phyloP scores from a whole-genome alignment of 2,113 vertebrate genomes.

The Passer montanus region DNA sequence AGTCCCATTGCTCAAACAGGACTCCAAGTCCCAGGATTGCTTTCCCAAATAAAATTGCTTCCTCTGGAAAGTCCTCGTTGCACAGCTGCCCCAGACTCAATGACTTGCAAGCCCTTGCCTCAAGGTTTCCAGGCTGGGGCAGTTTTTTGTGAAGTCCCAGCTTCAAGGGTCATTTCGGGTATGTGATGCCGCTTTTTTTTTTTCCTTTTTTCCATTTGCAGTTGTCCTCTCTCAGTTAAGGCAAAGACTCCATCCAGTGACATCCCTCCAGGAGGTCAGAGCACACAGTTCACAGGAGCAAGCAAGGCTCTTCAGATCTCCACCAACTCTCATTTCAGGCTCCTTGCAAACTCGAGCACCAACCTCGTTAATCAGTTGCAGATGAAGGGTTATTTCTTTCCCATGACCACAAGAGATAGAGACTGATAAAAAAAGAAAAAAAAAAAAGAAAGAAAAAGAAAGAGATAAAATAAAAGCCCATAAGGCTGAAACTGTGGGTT shows the following conservation, averaged over 20 bases:
- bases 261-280: not conserved
- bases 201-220: not conserved
- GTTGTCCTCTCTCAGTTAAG: not conserved
- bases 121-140: not conserved
- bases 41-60: not conserved
- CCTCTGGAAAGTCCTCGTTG: not conserved
- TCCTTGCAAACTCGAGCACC: conserved; percentile 18
- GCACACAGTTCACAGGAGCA: not conserved
- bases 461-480: not conserved
- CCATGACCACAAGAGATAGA: conserved; percentile 23
- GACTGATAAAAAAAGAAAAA: not conserved
- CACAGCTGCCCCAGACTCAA: not conserved
- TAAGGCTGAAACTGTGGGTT: not conserved
- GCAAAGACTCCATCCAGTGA: not conserved
- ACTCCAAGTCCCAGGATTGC: not conserved
- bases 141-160: not conserved
- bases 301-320: not conserved
- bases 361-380: conserved; percentile 29
- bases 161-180: not conserved
- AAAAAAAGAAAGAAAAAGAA: not conserved
- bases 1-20: not conserved
- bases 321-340: not conserved
- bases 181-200: rapidly evolving
- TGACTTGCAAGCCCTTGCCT: not conserved
- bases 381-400: conserved; percentile 39